Base-by-base conservation (phyloP, 92 coral and sea anemone genomes). In the Zoanthus solanderi region DNA sequence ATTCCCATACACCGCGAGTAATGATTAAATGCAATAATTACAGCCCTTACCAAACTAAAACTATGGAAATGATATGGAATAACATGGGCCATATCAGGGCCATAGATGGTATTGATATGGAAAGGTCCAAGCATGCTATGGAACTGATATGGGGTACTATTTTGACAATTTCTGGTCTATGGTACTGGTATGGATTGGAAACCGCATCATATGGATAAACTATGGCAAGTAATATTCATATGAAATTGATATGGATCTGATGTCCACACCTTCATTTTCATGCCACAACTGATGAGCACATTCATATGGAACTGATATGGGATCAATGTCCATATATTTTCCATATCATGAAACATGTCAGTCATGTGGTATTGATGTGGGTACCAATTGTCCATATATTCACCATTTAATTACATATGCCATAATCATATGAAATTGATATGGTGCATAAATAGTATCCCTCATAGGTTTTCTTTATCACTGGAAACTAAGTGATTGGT, bases 21-120 rank as follows among this genome's bases (percentile, higher is more conserved):
- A 37, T 37, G 2, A 2, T 37, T 37, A 37, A 2, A 37, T 37
- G 2, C 42, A 37, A 37, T 37, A 37, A 37, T 37, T 37, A 4
- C 42, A 37, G 42, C 42, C 42, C 42, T 57, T 57, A 57, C 65
- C n/a, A 57, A 57, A 57, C 65, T 57, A 57, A 57, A 57, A 57
- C 65, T 57, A 57, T 57, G 65, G 65, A 57, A 0, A 57, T 57
- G 65, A 66, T 50, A 78, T 84, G 73, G 65, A 45, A 5, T 71
- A 31, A 71, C 75, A 71, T 83, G 87, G 87, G 87, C 87, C 87
- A 83, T 44, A 83, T 83, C 28, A 23, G 87, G 73, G 79, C 88
- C 71, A 84, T 52, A 84, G 75, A 78, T 84, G 88, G 88, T 45
- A 84, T 44, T 72, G 88, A 72, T 84, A 84, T 72, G 88, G 88